Conservation (phyloP, 2,113 vertebrate genomes). For the Pelvicachromis taeniatus region DNA sequence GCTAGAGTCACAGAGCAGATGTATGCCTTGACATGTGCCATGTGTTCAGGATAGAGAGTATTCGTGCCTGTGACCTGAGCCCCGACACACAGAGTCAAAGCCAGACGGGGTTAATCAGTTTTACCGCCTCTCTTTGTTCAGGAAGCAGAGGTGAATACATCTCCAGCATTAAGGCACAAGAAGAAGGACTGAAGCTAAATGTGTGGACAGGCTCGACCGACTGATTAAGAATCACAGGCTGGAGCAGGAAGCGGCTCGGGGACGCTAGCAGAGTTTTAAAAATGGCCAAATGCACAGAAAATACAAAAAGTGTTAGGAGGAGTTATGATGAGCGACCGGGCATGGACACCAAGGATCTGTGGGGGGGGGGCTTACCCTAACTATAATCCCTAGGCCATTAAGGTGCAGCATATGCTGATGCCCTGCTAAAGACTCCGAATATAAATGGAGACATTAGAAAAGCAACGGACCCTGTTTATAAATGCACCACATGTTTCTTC, state of each 20-base stretch:
- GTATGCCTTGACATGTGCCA: neutral
- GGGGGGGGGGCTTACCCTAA: constrained; percentile 39
- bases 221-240: neutral
- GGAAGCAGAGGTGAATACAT: neutral
- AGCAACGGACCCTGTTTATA: constrained; percentile 37
- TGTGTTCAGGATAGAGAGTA: neutral
- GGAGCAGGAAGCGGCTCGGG: neutral
- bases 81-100: neutral
- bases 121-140: neutral
- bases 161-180: neutral
- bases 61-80: neutral
- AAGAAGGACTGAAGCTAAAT: neutral
- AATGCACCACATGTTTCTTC: constrained; percentile 25
- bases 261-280: neutral
- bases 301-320: neutral
- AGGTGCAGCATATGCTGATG: constrained; percentile 41
- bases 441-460: constrained; percentile 41
- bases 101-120: neutral
- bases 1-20: neutral
- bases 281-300: constrained; percentile 26
- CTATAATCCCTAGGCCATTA: constrained; percentile 52
- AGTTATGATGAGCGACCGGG: constrained; percentile 31
- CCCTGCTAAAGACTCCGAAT: constrained; percentile 45
- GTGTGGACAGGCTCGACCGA: neutral
- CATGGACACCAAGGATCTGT: constrained; percentile 20